Conservation (phyloP, 2,888 invertebrate genomes). For the Drosophila quinaria region DNA sequence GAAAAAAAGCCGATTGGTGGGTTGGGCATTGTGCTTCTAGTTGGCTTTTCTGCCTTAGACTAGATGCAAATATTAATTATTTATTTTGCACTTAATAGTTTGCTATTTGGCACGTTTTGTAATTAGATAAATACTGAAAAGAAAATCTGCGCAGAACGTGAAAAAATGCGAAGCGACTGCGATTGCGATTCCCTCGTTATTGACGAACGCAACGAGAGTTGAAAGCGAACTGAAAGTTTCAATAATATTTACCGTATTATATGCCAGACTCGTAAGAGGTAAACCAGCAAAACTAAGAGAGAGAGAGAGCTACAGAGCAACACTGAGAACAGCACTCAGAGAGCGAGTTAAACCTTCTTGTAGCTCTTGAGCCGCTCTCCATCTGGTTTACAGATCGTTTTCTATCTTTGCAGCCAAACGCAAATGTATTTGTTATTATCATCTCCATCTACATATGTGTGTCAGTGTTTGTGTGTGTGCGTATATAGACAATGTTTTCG, state of each 20-base stretch:
- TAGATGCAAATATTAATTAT: neutral
- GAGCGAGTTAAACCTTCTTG: conserved; percentile 25
- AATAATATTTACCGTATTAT: conserved; percentile 73
- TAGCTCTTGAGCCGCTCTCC: conserved; percentile 41
- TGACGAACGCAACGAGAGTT: conserved; percentile 63
- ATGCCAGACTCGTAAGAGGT: conserved; percentile 38
- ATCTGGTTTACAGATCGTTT: conserved; percentile 59
- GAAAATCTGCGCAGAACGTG: conserved; percentile 8
- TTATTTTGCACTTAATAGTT: conserved; percentile 15
- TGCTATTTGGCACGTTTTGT: conserved; percentile 6
- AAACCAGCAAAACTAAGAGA: conserved; percentile 26
- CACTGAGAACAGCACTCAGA: conserved; percentile 4
- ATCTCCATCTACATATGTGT: conserved; percentile 2
- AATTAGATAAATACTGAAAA: conserved; percentile 3
- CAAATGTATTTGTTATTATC: conserved; percentile 7
- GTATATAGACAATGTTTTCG: conserved; percentile 4
- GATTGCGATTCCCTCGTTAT: conserved; percentile 5
- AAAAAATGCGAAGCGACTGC: conserved; percentile 14
- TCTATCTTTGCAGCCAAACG: conserved; percentile 41
- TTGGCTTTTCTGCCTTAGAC: neutral
- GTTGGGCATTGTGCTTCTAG: conserved; percentile 70
- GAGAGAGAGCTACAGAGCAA: conserved; percentile 3
- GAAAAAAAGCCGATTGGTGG: conserved; percentile 80
- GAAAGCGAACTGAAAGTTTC: conserved; percentile 76
- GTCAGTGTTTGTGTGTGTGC: neutral